Evolutionary conservation across 1,140 invertebrate genomes (phyloP).

Genomic region (Drosophila malerkotliana): DNA sequence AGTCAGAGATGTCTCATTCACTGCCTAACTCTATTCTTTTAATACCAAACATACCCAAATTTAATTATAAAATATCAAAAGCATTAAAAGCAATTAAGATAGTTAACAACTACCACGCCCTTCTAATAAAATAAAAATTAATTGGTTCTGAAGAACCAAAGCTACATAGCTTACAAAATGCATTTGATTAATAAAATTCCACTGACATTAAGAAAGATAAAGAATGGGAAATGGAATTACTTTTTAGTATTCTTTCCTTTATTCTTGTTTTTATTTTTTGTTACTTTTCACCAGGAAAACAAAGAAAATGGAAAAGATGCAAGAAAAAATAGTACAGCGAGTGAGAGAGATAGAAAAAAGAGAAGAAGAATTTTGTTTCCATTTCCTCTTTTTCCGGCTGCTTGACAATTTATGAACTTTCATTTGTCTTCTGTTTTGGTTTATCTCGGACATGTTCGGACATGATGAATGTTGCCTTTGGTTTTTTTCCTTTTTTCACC

Average conservation of each 20-base stretch:
- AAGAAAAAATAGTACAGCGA: slow-evolving; percentile 3
- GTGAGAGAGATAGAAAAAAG: neutral
- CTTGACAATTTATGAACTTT: slow-evolving; percentile 53
- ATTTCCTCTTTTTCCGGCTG: slow-evolving; percentile 40
- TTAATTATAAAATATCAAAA: no score
- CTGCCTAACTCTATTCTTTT: no score
- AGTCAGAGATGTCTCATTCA: no score
- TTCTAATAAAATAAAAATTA: no score
- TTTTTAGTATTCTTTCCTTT: slow-evolving; percentile 14
- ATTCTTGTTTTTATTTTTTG: neutral
- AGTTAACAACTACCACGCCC: no score
- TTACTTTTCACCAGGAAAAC: neutral
- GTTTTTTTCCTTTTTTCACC: neutral
- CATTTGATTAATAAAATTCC: slow-evolving; percentile 7
- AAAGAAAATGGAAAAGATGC: neutral
- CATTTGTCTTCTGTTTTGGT: slow-evolving; percentile 50
- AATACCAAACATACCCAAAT: no score
- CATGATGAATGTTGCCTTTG: slow-evolving; percentile 41
- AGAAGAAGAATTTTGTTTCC: slow-evolving; percentile 24
- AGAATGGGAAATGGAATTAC: slow-evolving; percentile 23
- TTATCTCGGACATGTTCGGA: slow-evolving; percentile 46
- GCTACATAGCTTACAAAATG: neutral
- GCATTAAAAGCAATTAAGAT: no score
- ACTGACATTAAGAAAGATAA: neutral
- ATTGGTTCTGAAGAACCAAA: neutral